phyloP scores from a whole-genome alignment of 2,888 invertebrate species.

The Harpagoxenus sublaevis region DNA sequence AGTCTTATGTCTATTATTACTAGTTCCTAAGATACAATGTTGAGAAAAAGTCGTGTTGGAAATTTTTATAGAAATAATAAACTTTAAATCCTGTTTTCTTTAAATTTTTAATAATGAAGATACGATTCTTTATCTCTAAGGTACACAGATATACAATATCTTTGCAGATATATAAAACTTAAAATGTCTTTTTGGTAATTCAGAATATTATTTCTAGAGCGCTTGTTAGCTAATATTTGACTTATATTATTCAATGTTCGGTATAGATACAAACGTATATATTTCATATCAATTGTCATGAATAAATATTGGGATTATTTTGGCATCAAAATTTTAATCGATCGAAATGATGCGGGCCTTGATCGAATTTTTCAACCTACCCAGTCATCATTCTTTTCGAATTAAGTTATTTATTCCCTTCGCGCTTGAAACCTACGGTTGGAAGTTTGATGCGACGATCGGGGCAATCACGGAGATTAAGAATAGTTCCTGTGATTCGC shows the following conservation, averaged over 20 bases:
- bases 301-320: slow-evolving; percentile 12
- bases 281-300: neutral
- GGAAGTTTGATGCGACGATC: slow-evolving; percentile 22
- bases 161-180: neutral
- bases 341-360: neutral
- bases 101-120: too few relatives aligned
- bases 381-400: neutral
- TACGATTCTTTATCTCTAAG: too few relatives aligned
- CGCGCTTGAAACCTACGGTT: neutral
- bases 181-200: neutral
- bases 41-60: too few relatives aligned
- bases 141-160: too few relatives aligned
- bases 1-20: too few relatives aligned
- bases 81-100: too few relatives aligned
- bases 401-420: slow-evolving; percentile 24
- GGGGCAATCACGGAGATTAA: slow-evolving; percentile 38
- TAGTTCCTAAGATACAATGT: too few relatives aligned
- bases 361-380: neutral
- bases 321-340: neutral
- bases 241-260: neutral
- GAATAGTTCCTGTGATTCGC: slow-evolving; percentile 42
- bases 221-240: neutral
- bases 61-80: too few relatives aligned
- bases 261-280: neutral
- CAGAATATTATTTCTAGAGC: neutral